A percentile compares a stretch with the other conserved stretches of the same genome.
Conservation (phyloP, 1,140 invertebrate genomes). For the Penaeus japonicus region DNA sequence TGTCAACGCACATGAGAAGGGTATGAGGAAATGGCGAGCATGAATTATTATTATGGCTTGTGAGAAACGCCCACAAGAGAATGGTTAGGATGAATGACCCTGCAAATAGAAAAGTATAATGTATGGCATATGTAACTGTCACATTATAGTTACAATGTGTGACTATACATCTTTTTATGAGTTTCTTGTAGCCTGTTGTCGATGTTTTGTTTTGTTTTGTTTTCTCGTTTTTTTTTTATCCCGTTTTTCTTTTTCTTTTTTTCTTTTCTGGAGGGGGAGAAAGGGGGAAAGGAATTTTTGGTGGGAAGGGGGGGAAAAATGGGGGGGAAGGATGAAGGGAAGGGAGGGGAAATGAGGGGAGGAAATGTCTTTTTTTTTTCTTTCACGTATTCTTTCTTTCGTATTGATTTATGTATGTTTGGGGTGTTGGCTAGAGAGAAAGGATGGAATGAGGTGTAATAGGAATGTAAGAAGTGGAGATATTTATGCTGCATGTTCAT, state of each 20-base stretch:
- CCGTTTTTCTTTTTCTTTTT: background rate
- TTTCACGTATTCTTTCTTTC: background rate
- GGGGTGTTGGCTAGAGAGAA: too few species aligned
- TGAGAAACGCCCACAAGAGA: background rate
- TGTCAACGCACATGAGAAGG: background rate
- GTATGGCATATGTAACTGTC: background rate
- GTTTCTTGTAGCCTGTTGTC: background rate
- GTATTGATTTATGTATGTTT: too few species aligned
- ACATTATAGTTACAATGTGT: background rate
- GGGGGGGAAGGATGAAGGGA: conserved; percentile 22
- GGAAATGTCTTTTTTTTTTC: background rate
- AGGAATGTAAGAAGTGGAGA: too few species aligned
- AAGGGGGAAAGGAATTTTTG: background rate
- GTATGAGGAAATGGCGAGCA: background rate
- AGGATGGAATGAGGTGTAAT: too few species aligned
- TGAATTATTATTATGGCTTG: background rate
- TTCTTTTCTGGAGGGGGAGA: background rate
- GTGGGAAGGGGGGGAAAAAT: conserved; percentile 18
- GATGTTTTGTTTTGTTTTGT: too few species aligned
- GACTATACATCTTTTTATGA: background rate
- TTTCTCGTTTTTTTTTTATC: background rate
- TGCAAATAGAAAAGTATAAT: too few species aligned
- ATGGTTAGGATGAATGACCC: background rate
- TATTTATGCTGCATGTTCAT: too few species aligned
- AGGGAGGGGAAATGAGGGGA: background rate